Conservation (phyloP, 2,797 vertebrate genomes). For the Onychomys arenicola region DNA sequence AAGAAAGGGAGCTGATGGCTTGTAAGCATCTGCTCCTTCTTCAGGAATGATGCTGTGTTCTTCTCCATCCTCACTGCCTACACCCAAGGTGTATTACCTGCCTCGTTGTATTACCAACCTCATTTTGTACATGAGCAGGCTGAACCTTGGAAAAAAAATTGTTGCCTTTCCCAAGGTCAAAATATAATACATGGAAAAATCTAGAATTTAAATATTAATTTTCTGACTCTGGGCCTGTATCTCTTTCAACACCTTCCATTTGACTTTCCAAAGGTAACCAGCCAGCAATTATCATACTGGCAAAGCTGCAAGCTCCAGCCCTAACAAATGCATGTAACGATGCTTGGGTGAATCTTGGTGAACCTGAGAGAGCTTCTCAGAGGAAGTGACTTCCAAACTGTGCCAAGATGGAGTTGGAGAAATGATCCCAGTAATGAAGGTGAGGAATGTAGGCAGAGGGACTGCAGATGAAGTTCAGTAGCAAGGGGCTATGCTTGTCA, state of each 20-base stretch:
- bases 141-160: constrained; percentile 29
- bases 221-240: neutral
- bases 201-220: neutral
- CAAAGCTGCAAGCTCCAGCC: neutral
- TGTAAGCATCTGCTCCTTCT: neutral
- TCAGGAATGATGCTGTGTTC: neutral
- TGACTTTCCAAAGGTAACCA: constrained; percentile 11
- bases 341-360: neutral
- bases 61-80: neutral
- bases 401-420: neutral
- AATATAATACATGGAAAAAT: neutral
- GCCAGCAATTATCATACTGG: neutral
- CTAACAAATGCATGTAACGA: neutral
- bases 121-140: neutral
- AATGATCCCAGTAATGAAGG: neutral
- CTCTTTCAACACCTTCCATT: constrained; percentile 10
- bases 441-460: neutral
- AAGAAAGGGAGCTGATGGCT: neutral
- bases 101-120: neutral
- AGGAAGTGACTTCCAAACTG: neutral
- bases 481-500: neutral
- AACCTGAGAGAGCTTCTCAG: neutral
- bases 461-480: no score
- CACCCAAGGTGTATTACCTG: neutral
- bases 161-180: constrained; percentile 20